Evolutionary conservation across 2,888 invertebrate species (phyloP).

Genomic region (Pristionchus entomophagus): DNA sequence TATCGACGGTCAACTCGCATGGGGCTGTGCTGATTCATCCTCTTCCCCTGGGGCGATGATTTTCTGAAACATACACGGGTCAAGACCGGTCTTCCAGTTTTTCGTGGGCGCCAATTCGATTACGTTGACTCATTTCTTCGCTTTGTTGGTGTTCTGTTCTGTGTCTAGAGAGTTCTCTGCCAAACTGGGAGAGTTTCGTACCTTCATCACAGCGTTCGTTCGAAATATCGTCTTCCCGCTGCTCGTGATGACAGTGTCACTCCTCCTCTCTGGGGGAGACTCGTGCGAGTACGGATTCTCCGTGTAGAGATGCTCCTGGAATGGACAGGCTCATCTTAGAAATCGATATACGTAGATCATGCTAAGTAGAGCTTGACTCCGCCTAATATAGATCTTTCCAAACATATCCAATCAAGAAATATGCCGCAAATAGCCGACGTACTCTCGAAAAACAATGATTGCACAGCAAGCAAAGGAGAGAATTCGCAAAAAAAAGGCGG

Average conservation of each 20-base stretch:
- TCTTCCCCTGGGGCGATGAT: constrained; percentile 25
- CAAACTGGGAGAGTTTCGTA: too few species aligned
- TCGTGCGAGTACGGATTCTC: neutral
- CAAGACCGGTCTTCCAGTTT: constrained; percentile 14
- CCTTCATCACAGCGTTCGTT: constrained; percentile 6
- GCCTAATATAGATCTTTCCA: too few species aligned
- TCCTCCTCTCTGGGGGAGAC: neutral
- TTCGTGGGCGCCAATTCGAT: neutral
- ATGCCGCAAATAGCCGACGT: too few species aligned
- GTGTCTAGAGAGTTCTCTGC: neutral
- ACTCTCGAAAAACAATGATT: too few species aligned
- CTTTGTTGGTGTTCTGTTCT: constrained; percentile 7
- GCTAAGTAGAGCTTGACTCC: too few species aligned
- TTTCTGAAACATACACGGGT: constrained; percentile 9
- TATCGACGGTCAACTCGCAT: constrained; percentile 2
- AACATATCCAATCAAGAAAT: too few species aligned
- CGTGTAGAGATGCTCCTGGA: neutral
- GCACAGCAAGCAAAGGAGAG: too few species aligned
- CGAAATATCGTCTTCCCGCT: neutral
- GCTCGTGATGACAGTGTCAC: neutral
- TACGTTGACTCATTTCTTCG: constrained; percentile 6
- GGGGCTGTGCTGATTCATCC: constrained; percentile 27
- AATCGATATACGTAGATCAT: neutral
- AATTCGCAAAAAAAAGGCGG: too few species aligned
- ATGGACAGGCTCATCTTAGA: neutral